These are phyloP conservation scores for Carcinoscorpius rotundicauda DNA, from an alignment of 1,140 invertebrate genomes.

Conservation along the genomic window DNA sequence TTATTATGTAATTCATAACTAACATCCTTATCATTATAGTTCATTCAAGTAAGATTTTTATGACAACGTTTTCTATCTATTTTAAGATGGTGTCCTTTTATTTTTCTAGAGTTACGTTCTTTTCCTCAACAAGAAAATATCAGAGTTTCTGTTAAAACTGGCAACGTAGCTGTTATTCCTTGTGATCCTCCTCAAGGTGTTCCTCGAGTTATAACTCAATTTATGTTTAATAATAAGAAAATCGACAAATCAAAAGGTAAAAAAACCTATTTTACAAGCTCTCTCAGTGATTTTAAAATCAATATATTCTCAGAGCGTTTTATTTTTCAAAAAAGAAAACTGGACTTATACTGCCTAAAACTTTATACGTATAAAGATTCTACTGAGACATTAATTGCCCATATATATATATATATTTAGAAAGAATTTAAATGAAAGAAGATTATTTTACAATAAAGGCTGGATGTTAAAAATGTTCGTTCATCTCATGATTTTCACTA, in stretches of 20 bases:
- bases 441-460: no score
- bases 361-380: no score
- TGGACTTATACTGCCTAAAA: no score
- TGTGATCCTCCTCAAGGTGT: conserved; percentile 55
- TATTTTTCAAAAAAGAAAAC: no score
- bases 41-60: neutral
- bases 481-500: no score
- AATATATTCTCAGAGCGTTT: no score
- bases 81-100: neutral
- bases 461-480: no score
- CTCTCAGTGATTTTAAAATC: no score
- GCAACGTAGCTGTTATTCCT: conserved; percentile 54
- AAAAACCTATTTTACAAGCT: no score
- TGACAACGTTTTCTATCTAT: neutral
- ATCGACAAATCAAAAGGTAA: conserved; percentile 19
- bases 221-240: conserved; percentile 13
- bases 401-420: no score
- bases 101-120: conserved; percentile 13
- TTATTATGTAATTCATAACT: neutral
- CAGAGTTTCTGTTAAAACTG: conserved; percentile 37
- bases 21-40: neutral
- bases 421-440: no score
- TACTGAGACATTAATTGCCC: no score
- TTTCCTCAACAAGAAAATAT: conserved; percentile 14
- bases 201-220: conserved; percentile 41